A percentile compares a stretch with the other conserved stretches of the same genome.
These are phyloP conservation scores for Dicranocentrus wangi DNA, from an alignment of 2,888 invertebrate species.

Conservation along the genomic window DNA sequence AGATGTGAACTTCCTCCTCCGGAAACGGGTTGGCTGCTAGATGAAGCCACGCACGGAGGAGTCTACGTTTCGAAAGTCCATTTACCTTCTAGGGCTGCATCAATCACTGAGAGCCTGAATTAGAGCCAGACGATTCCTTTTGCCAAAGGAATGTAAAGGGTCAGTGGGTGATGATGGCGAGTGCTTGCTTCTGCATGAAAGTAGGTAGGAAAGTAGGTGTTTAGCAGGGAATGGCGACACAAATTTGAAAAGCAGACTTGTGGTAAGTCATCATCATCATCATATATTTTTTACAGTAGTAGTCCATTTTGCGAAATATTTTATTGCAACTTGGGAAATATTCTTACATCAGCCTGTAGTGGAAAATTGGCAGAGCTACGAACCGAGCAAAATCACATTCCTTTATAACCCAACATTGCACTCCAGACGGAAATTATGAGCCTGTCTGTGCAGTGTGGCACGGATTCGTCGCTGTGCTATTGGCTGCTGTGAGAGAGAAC, in stretches of 20 bases:
- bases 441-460: conserved; percentile 81
- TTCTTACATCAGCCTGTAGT: conserved; percentile 67
- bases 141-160: conserved; percentile 82
- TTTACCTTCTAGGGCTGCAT: conserved; percentile 1
- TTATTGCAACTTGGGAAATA: too few species aligned
- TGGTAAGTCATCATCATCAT: conserved; percentile 77
- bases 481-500: conserved; percentile 81
- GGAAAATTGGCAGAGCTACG: conserved; percentile 56
- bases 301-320: too few species aligned
- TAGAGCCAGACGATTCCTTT: conserved; percentile 78
- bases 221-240: conserved; percentile 80
- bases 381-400: conserved; percentile 73
- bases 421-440: conserved; percentile 81
- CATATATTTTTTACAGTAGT: too few species aligned
- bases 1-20: conserved; percentile 17
- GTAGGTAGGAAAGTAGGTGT: conserved; percentile 79
- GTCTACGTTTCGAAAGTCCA: conserved; percentile 51
- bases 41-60: conserved; percentile 25
- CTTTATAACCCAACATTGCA: conserved; percentile 80
- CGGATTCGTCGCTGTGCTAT: conserved; percentile 80
- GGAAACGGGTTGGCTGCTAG: background rate
- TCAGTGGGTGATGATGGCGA: conserved; percentile 74
- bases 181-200: conserved; percentile 83
- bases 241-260: conserved; percentile 81
- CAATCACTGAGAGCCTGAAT: conserved; percentile 76